Conservation (phyloP, 2,797 vertebrate species). For the Peromyscus eremicus region DNA sequence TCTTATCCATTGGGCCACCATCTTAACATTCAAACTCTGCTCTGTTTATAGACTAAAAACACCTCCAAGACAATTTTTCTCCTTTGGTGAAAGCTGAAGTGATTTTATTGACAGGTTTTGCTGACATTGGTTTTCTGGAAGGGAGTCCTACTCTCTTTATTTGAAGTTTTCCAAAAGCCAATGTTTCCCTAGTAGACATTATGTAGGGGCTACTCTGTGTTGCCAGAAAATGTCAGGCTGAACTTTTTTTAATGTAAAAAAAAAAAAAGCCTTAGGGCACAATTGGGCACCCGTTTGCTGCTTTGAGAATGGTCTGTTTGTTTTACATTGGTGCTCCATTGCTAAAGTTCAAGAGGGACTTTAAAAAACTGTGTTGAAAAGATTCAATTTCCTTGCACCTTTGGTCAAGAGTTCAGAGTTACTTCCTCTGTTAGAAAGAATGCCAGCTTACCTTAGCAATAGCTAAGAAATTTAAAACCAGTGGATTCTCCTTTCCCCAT, state of each 20-base stretch:
- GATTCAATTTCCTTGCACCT: slow-evolving; percentile 76
- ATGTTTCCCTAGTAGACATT: slow-evolving; percentile 49
- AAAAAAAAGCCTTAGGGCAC: slow-evolving; percentile 76
- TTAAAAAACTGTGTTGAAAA: slow-evolving; percentile 78
- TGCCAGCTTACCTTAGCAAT: slow-evolving; percentile 65
- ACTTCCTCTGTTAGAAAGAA: slow-evolving; percentile 72
- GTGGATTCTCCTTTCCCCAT: slow-evolving; percentile 31
- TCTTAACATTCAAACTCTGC: not conserved
- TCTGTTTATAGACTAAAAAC: not conserved
- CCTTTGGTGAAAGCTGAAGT: slow-evolving; percentile 51
- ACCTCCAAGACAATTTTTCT: not conserved
- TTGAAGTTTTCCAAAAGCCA: slow-evolving; percentile 64
- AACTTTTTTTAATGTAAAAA: slow-evolving; percentile 72
- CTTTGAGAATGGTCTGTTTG: slow-evolving; percentile 77
- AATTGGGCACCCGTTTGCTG: slow-evolving; percentile 68
- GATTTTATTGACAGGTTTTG: slow-evolving; percentile 60
- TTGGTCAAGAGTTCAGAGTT: slow-evolving; percentile 78
- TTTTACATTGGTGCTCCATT: slow-evolving; percentile 79
- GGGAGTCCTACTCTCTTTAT: slow-evolving; percentile 62
- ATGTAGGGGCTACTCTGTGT: slow-evolving; percentile 34
- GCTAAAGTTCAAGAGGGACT: slow-evolving; percentile 77
- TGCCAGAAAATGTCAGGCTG: slow-evolving; percentile 73
- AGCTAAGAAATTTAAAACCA: slow-evolving; percentile 68
- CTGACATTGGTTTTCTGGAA: slow-evolving; percentile 60
- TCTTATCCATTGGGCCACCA: not conserved